Conservation (phyloP, 1,140 invertebrate species). For the Oryctes rhinoceros region DNA sequence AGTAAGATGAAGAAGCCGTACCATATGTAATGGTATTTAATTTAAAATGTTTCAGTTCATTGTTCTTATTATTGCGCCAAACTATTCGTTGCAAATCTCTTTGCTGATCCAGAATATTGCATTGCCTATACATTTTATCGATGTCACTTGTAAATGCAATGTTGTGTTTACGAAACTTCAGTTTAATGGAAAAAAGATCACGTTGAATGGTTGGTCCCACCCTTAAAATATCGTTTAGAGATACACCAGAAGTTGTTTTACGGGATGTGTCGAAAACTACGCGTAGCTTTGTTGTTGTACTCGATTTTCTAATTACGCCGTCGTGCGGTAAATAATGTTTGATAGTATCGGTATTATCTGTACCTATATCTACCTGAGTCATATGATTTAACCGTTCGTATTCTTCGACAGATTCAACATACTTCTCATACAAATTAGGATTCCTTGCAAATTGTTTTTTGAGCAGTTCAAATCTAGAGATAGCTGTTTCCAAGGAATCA, state of each 20-base stretch:
- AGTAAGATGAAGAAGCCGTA: conserved; percentile 50
- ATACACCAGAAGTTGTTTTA: neutral
- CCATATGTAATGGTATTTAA: conserved; percentile 49
- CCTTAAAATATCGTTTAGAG: neutral
- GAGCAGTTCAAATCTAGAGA: too few relatives aligned
- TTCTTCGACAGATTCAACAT: too few relatives aligned
- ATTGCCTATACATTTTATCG: conserved; percentile 46
- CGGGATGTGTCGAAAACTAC: neutral
- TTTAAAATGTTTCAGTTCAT: conserved; percentile 42
- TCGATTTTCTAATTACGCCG: neutral
- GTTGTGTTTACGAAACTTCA: conserved; percentile 41
- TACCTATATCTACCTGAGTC: too few relatives aligned
- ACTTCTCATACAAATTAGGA: too few relatives aligned
- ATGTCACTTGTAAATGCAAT: conserved; percentile 46
- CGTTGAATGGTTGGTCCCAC: neutral
- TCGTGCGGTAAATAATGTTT: neutral
- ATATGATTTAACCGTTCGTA: too few relatives aligned
- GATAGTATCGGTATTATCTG: too few relatives aligned
- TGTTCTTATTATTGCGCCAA: conserved; percentile 41
- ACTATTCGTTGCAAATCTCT: conserved; percentile 44
- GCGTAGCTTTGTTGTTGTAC: neutral
- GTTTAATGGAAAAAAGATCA: conserved; percentile 42
- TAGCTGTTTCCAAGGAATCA: too few relatives aligned
- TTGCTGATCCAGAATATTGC: conserved; percentile 30
- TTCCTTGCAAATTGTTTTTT: too few relatives aligned